phyloP scores from a whole-genome alignment of 2,113 vertebrate genomes.

The Limanda limanda region DNA sequence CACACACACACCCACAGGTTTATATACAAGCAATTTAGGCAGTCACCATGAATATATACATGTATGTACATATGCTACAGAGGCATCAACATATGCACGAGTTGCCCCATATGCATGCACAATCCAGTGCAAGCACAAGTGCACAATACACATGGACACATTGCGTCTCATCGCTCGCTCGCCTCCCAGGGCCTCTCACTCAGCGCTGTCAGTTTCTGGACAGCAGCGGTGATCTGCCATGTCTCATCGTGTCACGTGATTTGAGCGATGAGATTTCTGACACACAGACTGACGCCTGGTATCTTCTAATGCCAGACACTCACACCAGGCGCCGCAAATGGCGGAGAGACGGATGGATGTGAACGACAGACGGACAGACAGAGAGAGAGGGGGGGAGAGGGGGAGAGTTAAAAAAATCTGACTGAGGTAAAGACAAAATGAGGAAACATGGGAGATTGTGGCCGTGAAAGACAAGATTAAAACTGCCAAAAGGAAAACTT shows the following conservation, averaged over 20 bases:
- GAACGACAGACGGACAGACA: constrained; percentile 3
- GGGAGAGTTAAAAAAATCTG: not conserved
- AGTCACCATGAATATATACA: not conserved
- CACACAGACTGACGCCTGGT: constrained; percentile 50
- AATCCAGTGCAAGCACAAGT: not conserved
- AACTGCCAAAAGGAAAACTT: not conserved
- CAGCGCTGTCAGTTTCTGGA: constrained; percentile 46
- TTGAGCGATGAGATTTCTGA: constrained; percentile 62
- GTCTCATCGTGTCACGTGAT: constrained; percentile 53
- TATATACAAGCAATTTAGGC: not conserved
- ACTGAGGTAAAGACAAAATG: not conserved
- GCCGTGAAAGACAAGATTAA: constrained; percentile 2
- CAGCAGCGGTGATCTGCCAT: constrained; percentile 53
- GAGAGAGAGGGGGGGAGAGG: not conserved
- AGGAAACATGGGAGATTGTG: not conserved
- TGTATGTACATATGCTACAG: not conserved
- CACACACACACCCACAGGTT: not conserved
- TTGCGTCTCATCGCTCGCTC: not conserved
- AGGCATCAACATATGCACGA: constrained; percentile 9
- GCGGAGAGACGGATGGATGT: constrained; percentile 20
- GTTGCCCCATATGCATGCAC: not conserved
- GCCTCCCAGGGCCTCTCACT: constrained; percentile 32
- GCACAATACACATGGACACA: constrained; percentile 1
- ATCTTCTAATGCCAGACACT: constrained; percentile 55
- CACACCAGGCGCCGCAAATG: constrained; percentile 49